Evolutionary conservation across 1,140 invertebrate species (phyloP).

Genomic region (Heliconius himera): DNA sequence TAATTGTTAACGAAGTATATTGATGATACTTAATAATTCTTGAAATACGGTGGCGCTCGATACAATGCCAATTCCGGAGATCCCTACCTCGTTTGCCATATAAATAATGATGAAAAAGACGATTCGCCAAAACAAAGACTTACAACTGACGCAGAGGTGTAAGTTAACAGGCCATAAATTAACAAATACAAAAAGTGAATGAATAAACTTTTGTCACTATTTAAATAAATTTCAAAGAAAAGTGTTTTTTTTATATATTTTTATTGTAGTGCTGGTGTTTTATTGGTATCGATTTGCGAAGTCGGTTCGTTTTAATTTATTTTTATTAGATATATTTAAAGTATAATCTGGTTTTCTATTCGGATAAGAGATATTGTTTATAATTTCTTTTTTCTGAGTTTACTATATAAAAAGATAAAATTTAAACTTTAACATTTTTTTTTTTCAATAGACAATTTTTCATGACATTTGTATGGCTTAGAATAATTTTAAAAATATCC

Average conservation of each 20-base stretch:
- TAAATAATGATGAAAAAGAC: slow-evolving; percentile 24
- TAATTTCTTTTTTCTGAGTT: neutral
- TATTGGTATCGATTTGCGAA: neutral
- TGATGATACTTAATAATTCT: slow-evolving; percentile 37
- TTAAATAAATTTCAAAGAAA: slow-evolving; percentile 2
- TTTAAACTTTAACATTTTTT: too few relatives aligned
- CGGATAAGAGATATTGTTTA: neutral
- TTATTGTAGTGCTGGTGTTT: neutral
- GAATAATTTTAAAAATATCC: neutral
- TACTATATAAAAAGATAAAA: too few relatives aligned
- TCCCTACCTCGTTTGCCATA: slow-evolving; percentile 13
- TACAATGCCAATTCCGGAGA: neutral
- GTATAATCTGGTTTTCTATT: neutral
- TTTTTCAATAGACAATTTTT: too few relatives aligned
- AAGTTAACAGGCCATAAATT: slow-evolving; percentile 11
- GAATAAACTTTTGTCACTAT: slow-evolving; percentile 3
- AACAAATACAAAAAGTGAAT: neutral
- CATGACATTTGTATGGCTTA: neutral
- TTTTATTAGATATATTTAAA: neutral
- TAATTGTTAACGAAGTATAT: slow-evolving; percentile 24
- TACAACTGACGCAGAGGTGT: neutral
- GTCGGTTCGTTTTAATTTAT: neutral
- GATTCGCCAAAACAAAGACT: slow-evolving; percentile 10
- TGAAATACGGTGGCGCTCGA: neutral
- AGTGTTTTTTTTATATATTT: neutral